phyloP scores from a whole-genome alignment of 2,797 vertebrate genomes.

The Aphelocoma californica region DNA sequence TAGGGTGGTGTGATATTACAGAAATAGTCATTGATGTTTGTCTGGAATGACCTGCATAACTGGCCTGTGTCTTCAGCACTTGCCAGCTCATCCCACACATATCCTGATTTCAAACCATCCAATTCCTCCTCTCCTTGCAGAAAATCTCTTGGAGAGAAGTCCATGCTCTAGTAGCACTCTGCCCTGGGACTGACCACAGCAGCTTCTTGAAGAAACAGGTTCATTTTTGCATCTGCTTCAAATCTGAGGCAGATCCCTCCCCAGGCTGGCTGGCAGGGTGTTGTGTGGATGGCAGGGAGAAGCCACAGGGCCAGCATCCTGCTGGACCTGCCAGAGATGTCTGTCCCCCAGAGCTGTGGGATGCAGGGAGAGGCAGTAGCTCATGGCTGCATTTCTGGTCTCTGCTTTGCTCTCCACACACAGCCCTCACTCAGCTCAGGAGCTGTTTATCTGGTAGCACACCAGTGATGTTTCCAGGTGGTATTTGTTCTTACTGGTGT shows the following conservation, averaged over 20 bases:
- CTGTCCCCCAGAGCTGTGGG: background rate
- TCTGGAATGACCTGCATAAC: constrained; percentile 6
- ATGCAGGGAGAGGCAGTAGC: background rate
- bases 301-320: background rate
- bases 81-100: background rate
- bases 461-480: rapidly evolving
- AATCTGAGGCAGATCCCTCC: background rate
- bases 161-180: background rate
- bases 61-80: background rate
- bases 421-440: background rate
- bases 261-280: background rate
- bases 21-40: background rate
- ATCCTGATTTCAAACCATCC: background rate
- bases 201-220: background rate
- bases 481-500: background rate
- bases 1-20: background rate
- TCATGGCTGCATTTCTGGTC: background rate
- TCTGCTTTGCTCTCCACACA: background rate
- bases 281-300: background rate
- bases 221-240: background rate
- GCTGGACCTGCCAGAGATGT: background rate
- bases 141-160: background rate
- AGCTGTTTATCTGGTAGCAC: background rate
- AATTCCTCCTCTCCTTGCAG: background rate
- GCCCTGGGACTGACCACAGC: background rate